phyloP scores from a whole-genome alignment of 2,888 invertebrate genomes.

The Nemoura dubitans region DNA sequence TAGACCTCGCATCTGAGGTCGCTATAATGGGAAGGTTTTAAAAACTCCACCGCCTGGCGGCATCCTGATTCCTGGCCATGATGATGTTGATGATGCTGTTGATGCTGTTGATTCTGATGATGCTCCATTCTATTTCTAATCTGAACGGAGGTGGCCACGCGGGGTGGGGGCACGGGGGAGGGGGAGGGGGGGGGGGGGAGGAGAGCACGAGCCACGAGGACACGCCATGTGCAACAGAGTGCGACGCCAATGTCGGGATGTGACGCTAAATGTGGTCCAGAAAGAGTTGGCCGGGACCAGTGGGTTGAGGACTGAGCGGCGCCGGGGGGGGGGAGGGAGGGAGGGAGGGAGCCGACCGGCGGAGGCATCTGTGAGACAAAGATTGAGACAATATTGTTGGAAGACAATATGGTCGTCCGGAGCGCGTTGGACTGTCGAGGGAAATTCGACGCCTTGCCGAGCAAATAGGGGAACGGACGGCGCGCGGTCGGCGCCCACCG shows the following conservation, averaged over 20 bases:
- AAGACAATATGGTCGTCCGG: neutral
- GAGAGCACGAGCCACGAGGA: neutral
- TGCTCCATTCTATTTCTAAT: slow-evolving; percentile 12
- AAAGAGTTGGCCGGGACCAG: neutral
- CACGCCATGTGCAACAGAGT: neutral
- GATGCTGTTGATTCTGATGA: neutral
- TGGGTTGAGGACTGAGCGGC: too few species aligned
- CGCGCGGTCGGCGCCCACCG: neutral
- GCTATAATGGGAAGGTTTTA: neutral
- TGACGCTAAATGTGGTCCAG: neutral
- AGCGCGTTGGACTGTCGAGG: neutral
- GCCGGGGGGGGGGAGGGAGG: neutral
- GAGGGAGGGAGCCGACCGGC: neutral
- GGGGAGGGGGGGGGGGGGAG: too few species aligned
- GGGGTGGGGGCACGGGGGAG: neutral
- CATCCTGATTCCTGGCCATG: neutral
- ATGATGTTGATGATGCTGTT: neutral
- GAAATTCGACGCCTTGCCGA: neutral
- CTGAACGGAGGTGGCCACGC: neutral
- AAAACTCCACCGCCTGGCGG: neutral
- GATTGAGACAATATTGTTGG: neutral
- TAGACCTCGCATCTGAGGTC: too few species aligned
- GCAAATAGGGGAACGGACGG: neutral
- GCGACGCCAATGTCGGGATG: neutral
- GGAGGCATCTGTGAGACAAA: neutral